These are phyloP conservation scores for Scylla paramamosain DNA, from an alignment of 1,140 invertebrate species.

Conservation along the genomic window DNA sequence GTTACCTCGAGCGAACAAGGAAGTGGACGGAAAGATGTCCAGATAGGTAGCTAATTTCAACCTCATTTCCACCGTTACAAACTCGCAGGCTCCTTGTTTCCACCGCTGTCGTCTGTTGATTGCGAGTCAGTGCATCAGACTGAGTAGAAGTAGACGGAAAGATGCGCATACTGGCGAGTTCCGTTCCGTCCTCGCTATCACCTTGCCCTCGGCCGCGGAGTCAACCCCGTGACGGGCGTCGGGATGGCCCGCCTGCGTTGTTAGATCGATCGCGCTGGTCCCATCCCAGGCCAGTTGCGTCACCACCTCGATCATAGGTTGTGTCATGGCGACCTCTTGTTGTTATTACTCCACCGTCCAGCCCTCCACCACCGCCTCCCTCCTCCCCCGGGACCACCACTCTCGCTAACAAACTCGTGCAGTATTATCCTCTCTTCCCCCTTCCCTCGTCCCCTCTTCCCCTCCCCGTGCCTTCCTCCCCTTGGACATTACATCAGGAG, in stretches of 20 bases:
- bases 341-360: background rate
- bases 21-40: too few relatives aligned
- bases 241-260: background rate
- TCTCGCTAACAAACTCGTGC: constrained; percentile 2
- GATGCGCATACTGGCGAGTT: background rate
- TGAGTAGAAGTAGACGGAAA: background rate
- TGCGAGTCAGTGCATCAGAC: too few relatives aligned
- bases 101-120: too few relatives aligned
- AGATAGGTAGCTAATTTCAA: too few relatives aligned
- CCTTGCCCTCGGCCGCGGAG: constrained; percentile 15
- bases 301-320: background rate
- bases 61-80: too few relatives aligned
- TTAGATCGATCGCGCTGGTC: background rate
- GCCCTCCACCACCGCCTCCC: background rate
- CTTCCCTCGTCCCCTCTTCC: background rate
- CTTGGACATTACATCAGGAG: background rate
- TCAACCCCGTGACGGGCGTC: background rate
- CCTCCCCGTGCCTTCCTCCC: background rate
- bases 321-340: background rate
- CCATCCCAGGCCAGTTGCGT: background rate
- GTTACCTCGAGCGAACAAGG: too few relatives aligned
- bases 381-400: background rate
- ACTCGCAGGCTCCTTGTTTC: too few relatives aligned
- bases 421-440: background rate
- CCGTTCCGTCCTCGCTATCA: background rate